Conservation (phyloP, 2,797 vertebrate species). For the Stomatorhinus walkeri region DNA sequence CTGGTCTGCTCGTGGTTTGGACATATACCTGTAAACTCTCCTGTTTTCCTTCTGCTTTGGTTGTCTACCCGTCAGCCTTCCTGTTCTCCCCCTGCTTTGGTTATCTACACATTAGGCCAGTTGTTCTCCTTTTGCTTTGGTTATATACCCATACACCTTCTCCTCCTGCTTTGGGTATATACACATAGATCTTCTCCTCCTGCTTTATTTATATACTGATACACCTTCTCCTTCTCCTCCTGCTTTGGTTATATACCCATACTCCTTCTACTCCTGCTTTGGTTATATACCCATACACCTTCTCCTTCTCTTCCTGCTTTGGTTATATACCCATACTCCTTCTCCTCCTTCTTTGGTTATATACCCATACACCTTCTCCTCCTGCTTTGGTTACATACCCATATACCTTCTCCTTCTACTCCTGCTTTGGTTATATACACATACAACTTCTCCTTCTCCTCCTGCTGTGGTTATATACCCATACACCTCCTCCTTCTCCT, state of each 20-base stretch:
- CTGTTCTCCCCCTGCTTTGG: not conserved
- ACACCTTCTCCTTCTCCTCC: not conserved
- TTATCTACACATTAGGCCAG: not conserved
- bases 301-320: not conserved
- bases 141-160: not conserved
- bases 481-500: not conserved
- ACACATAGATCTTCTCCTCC: not conserved
- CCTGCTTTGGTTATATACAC: not conserved
- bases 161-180: not conserved
- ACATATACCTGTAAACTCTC: not conserved
- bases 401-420: not conserved
- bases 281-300: too few species aligned
- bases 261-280: not conserved
- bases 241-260: not conserved
- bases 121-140: not conserved
- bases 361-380: not conserved
- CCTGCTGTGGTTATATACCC: not conserved
- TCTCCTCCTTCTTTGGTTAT: not conserved
- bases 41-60: not conserved
- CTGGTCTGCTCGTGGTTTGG: not conserved
- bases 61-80: not conserved
- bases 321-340: not conserved
- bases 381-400: not conserved
- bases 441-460: not conserved
- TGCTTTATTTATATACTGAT: too few species aligned